Conservation (phyloP, 1,140 invertebrate species). For the Atta texana region DNA sequence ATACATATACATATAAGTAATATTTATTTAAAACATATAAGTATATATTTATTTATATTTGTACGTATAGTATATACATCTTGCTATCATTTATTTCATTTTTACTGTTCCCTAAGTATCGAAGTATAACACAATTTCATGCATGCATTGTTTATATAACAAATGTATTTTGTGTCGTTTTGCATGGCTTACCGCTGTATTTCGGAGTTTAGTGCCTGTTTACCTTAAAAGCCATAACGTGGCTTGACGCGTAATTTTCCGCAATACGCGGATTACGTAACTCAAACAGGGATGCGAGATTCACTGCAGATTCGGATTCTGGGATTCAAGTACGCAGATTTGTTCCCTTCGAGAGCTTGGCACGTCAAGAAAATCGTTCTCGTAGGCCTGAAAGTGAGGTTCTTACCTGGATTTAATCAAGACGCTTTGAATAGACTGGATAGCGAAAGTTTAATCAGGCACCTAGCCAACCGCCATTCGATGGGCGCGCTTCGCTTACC, state of each 20-base stretch:
- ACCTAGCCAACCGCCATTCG: conserved; percentile 17
- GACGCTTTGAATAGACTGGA: neutral
- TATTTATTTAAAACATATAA: too few relatives aligned
- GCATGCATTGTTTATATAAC: conserved; percentile 41
- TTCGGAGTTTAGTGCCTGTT: conserved; percentile 56
- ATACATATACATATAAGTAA: neutral
- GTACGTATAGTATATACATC: neutral
- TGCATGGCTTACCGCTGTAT: conserved; percentile 6
- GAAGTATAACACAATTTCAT: conserved; percentile 39
- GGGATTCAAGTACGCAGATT: conserved; percentile 18
- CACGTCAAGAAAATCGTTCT: conserved; percentile 19
- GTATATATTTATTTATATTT: neutral
- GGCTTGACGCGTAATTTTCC: conserved; percentile 62
- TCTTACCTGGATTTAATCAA: conserved; percentile 48
- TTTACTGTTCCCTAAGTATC: conserved; percentile 38
- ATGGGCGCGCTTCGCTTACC: conserved; percentile 2
- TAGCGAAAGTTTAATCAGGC: conserved; percentile 66
- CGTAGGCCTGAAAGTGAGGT: neutral
- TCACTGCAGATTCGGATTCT: neutral
- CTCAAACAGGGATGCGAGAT: conserved; percentile 25
- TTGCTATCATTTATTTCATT: conserved; percentile 32
- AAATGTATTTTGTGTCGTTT: conserved; percentile 45
- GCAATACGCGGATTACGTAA: conserved; percentile 50
- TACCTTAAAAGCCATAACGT: conserved; percentile 58
- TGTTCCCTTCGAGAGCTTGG: conserved; percentile 29